Conservation (phyloP, 1,140 invertebrate species). For the Pseudomyrmex pallidus region DNA sequence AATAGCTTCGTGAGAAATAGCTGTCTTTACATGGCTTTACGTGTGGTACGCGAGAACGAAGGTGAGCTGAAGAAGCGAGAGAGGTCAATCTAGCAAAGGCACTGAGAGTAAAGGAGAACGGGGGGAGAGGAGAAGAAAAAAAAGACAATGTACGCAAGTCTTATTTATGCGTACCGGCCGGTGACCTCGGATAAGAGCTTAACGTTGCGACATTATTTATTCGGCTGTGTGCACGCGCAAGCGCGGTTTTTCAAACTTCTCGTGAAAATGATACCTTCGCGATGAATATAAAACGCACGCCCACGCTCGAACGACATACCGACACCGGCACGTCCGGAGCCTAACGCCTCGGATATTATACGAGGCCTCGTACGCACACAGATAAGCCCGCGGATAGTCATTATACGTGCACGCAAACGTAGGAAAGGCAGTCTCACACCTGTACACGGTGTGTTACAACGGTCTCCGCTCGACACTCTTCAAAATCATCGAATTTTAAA, state of each 20-base stretch:
- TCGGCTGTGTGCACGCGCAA: conserved; percentile 49
- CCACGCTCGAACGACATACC: conserved; percentile 69
- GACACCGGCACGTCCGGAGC: conserved; percentile 64
- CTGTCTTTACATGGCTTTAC: neutral
- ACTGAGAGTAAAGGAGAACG: conserved; percentile 25
- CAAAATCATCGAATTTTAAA: conserved; percentile 54
- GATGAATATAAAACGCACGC: conserved; percentile 76
- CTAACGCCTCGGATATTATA: conserved; percentile 70
- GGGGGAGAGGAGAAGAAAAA: conserved; percentile 17
- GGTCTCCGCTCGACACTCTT: conserved; percentile 28
- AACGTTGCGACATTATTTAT: conserved; percentile 75
- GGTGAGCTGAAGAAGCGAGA: conserved; percentile 3
- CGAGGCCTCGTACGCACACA: conserved; percentile 67
- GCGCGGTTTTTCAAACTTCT: conserved; percentile 65
- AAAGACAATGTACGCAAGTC: conserved; percentile 62
- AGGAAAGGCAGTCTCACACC: conserved; percentile 52
- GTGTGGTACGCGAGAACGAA: conserved; percentile 19
- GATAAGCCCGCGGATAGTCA: conserved; percentile 5
- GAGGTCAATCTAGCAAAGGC: conserved; percentile 31
- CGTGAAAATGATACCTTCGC: conserved; percentile 75
- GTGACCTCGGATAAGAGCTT: conserved; percentile 76
- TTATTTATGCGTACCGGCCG: conserved; percentile 74
- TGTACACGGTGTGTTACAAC: conserved; percentile 60
- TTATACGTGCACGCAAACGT: conserved; percentile 51
- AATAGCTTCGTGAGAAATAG: conserved; percentile 25